Base-by-base conservation (phyloP, 2,113 vertebrate species). In the Upupa epops region DNA sequence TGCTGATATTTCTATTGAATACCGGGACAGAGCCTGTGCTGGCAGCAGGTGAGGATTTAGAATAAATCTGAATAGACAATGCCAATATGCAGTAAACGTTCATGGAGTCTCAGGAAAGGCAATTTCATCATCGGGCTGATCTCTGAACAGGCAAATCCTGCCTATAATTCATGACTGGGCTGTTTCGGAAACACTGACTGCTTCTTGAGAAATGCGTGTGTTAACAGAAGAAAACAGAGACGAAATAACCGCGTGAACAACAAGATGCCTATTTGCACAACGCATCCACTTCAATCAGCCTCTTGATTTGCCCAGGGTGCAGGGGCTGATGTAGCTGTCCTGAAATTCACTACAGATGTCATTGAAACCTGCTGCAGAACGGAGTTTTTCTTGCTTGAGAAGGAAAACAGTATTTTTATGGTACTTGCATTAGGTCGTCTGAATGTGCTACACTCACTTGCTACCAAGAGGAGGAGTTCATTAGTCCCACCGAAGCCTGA, bases 301-400 rank as follows among this genome's bases (percentile, higher is more conserved):
- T 60, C 60, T 72, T 4, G 2, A n/a, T 80, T 74, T 87, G 56
- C 45, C 17, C 52, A 51, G 72, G 20, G 2, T 68, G 24, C 42
- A 82, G 37, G 13, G 72, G 56, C 74, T 89, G 71, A 90, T 74
- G 52, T 74, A 82, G 91, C 58, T 75, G 85, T 28, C 83, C 76
- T 87, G 48, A 93, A 96, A 95, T 66, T 72, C 84, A 73, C 63
- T 29, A 2, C 4, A 37, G 12, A 61, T 37, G 6, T 83, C 93
- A 95, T 48, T 61, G 79, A 88, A 93, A 87, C 65, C 81, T 82
- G 55, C 73, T 91, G 58, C 71, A 48, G 81, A 94, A 71, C 64
- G 84, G 55, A 29, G 55, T 40, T 96, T 92, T 92, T 60, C 75
- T 80, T 73, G 40, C 31, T 90, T 93, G 61, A 66, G 51, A 85